phyloP scores from a whole-genome alignment of 2,888 invertebrate species.

The Hydriomena furcata region DNA sequence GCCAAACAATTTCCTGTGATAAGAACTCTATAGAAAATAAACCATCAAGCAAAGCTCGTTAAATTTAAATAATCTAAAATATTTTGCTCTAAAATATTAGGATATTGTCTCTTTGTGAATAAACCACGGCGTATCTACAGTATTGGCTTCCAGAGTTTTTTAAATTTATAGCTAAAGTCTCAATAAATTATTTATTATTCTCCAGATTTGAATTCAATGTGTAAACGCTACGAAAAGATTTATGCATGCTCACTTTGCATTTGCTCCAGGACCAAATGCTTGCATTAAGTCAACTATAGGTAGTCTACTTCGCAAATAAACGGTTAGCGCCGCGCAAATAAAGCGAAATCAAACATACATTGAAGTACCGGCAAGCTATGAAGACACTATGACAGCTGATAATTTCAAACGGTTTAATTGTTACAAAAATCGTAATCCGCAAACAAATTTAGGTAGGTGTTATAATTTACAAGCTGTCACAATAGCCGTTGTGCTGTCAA shows the following conservation, averaged over 20 bases:
- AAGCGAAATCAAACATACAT: conserved; percentile 55
- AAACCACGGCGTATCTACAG: not conserved
- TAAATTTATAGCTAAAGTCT: not conserved
- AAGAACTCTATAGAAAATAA: no score
- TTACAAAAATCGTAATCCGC: no score
- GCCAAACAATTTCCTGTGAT: no score
- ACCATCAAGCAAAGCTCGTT: no score
- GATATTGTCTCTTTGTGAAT: no score
- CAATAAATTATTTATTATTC: conserved; percentile 21
- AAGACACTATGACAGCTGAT: not conserved
- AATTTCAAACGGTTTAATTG: no score
- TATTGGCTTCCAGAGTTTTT: not conserved
- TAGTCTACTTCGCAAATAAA: conserved; percentile 37
- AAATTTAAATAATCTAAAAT: no score
- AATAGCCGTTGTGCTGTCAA: no score
- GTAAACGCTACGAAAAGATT: conserved; percentile 31
- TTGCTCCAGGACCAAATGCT: conserved; percentile 23
- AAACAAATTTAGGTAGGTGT: no score
- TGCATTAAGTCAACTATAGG: conserved; percentile 24
- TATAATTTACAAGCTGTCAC: no score
- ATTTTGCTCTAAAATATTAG: no score
- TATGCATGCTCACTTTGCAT: conserved; percentile 28
- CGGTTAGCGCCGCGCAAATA: conserved; percentile 48
- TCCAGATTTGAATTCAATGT: conserved; percentile 26
- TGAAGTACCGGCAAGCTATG: not conserved